Percentiles rank a stretch among this genome's conserved stretches.
These are phyloP conservation scores for Sepiola atlantica DNA, from an alignment of 2,888 invertebrate genomes.

Conservation along the genomic window DNA sequence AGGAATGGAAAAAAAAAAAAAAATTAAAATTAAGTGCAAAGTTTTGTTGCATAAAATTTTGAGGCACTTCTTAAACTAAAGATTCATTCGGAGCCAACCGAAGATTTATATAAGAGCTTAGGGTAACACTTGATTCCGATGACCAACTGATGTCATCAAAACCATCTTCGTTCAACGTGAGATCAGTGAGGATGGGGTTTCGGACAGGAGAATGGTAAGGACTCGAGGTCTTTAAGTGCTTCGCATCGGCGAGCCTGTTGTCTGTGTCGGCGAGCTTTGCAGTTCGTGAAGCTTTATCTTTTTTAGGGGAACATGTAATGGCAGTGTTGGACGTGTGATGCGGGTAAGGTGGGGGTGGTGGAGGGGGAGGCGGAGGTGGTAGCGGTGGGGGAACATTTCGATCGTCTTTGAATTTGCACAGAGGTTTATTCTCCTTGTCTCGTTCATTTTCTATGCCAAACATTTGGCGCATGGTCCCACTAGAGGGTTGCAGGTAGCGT, in stretches of 20 bases:
- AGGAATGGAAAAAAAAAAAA: neutral
- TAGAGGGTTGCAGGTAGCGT: neutral
- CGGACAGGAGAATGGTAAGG: slow-evolving; percentile 13
- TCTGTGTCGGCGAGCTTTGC: neutral
- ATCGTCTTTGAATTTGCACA: neutral
- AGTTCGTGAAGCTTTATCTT: neutral
- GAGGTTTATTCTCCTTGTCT: neutral
- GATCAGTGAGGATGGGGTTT: slow-evolving; percentile 36
- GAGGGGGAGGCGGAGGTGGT: neutral
- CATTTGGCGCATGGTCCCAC: neutral
- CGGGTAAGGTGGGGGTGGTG: neutral
- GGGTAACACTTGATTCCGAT: slow-evolving; percentile 40
- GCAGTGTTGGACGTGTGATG: neutral
- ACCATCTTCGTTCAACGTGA: slow-evolving; percentile 23
- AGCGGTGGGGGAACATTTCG: neutral
- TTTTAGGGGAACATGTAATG: neutral
- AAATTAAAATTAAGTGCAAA: neutral
- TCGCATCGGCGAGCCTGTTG: neutral
- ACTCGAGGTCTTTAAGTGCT: neutral
- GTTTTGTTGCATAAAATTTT: neutral
- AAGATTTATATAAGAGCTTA: slow-evolving; percentile 39
- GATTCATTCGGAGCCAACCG: slow-evolving; percentile 44
- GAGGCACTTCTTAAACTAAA: slow-evolving; percentile 41
- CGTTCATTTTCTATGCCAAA: neutral
- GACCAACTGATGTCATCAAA: slow-evolving; percentile 45